A percentile compares a stretch with the other conserved stretches of the same genome.
These are phyloP conservation scores for Vanessa cardui DNA, from an alignment of 2,888 invertebrate species.

Conservation along the genomic window DNA sequence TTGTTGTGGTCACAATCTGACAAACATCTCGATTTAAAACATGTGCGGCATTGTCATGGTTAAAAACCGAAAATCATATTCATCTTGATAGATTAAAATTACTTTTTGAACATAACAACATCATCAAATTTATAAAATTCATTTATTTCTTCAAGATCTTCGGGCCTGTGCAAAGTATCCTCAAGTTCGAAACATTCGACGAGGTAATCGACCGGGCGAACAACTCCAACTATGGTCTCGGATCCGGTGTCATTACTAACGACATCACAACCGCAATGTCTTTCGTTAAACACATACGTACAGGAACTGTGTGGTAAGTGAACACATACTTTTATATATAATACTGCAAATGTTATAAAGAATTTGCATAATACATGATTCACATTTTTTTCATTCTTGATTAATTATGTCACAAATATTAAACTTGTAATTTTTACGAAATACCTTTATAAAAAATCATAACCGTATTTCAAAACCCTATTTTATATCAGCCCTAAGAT, in stretches of 20 bases:
- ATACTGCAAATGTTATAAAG: too few relatives aligned
- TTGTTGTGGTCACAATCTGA: too few relatives aligned
- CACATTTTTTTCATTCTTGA: too few relatives aligned
- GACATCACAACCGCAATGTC: constrained; percentile 90
- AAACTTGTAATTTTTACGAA: too few relatives aligned
- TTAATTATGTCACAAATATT: too few relatives aligned
- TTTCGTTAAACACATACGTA: constrained; percentile 89
- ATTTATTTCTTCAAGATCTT: constrained; percentile 86
- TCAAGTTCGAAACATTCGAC: constrained; percentile 90
- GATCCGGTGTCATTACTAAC: constrained; percentile 93
- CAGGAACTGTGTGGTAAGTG: constrained; percentile 90
- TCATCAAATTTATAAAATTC: neutral
- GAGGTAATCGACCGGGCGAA: constrained; percentile 95
- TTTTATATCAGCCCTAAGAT: too few relatives aligned
- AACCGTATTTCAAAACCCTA: too few relatives aligned
- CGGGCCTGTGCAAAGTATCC: constrained; percentile 94
- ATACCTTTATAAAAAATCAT: too few relatives aligned
- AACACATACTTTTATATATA: too few relatives aligned
- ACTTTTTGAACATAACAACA: too few relatives aligned
- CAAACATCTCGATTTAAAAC: neutral
- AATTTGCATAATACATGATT: too few relatives aligned
- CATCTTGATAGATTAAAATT: too few relatives aligned
- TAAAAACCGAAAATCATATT: neutral
- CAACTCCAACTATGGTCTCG: constrained; percentile 91
- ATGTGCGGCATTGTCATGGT: neutral